Base-by-base conservation (phyloP, 1,140 invertebrate species). In the Achatina immaculata region DNA sequence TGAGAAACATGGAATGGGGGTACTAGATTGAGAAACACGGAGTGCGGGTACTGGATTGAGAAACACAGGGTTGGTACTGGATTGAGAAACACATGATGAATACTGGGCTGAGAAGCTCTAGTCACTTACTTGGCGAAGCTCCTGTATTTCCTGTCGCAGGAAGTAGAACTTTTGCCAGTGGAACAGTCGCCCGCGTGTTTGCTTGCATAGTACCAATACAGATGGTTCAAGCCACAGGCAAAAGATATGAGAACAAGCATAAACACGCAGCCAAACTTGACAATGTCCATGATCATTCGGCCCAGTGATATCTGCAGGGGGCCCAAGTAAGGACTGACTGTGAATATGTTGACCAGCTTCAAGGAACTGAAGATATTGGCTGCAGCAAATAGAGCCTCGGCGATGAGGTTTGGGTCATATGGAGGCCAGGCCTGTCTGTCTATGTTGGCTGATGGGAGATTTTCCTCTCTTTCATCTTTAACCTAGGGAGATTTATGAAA, bases 291-390 rank as follows among this genome's bases (percentile, higher is more conserved):
- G 78, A 99, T 96, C 98, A 99, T 99, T 84, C 97, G 93, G 71
- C 90, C 98, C 34, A 99, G 93, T 14, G 97, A 98, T 71, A 99
- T 98, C 93, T 99, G 98, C 77, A 99, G 93, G 80, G 98, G 98
- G 80, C 98, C 98, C 88, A 99, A 92, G 92, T 99, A 96, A 38
- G 98, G 98, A 93, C 99, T 99, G 75, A 99, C 97, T 71, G 98
- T 99, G 93, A 99, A 99, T 91, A 99, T 99, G 93, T 99, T 99
- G 86, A 99, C 98, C 86, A 99, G 93, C 92, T 99, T 99, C 79
- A 99, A 93, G 76, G 97, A 98, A 93, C 96, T 97, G 90, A 98
- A 97, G 85, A 98, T 97, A 94, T 98, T 98, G 82, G 95, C 97
- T 0, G 96, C 96, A 0, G 96, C 96, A 92, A 98, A 98, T 58